Conservation (phyloP, 2,797 vertebrate species). For the Cryptoprocta ferox region DNA sequence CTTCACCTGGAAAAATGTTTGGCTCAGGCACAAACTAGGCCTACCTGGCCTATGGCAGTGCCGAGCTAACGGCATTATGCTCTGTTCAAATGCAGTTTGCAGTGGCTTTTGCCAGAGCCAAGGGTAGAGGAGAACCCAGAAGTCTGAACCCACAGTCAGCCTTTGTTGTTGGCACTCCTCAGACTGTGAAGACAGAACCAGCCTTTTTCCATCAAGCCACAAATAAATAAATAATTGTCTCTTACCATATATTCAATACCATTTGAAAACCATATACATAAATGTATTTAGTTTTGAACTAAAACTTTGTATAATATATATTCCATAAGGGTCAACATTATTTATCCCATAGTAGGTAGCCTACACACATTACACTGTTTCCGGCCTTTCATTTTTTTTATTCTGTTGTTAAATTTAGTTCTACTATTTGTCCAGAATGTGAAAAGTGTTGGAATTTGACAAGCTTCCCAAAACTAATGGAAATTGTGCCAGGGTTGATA, state of each 20-base stretch:
- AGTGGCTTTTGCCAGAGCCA: not conserved
- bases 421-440: not conserved
- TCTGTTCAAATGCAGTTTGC: not conserved
- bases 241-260: not conserved
- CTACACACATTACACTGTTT: not conserved
- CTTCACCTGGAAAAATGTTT: not conserved
- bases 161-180: not conserved
- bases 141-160: not conserved
- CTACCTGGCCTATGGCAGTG: fast-evolving
- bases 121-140: not conserved
- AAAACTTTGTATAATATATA: not conserved
- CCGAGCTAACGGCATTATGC: not conserved
- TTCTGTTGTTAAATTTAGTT: not conserved
- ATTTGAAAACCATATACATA: not conserved
- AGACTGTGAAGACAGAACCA: not conserved
- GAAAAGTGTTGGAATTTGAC: not conserved
- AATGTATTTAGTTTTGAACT: not conserved
- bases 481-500: not conserved
- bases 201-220: not conserved
- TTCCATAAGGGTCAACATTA: not conserved
- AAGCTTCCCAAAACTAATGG: not conserved
- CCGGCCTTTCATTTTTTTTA: not conserved
- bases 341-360: not conserved
- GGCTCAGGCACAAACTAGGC: not conserved
- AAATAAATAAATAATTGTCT: not conserved